Evolutionary conservation across 1,140 invertebrate species (phyloP), one percentile per base, ranked within the genome.

Genomic region (Coenobita brevimanus): DNA sequence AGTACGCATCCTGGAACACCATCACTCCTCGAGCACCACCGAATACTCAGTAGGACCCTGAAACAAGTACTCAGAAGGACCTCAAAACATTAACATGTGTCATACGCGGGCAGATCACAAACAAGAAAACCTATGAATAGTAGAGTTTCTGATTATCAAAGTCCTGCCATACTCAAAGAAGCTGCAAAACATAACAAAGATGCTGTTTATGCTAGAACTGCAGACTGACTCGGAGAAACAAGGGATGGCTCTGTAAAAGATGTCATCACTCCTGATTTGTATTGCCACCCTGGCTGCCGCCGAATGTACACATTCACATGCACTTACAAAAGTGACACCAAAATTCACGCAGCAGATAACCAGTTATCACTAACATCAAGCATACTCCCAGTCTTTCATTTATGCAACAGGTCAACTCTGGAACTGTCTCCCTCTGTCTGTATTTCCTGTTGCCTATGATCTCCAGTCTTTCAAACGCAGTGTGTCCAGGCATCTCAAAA

Each of bases 111-210:
- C n/a, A n/a, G n/a, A n/a, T n/a, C n/a, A n/a, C n/a, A n/a, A n/a
- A 69, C 13, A 17, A 69, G 64, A 69, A 69, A 69, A 17, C 8
- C 64, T 69, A 30, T 69, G 64, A 69, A 69, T 15, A 69, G 13
- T 69, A 15, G 64, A 30, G 27, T 30, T 30, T 69, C 8, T 69
- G 64, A 69, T 10, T 69, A 17, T 69, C 10, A 30, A 30, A 30
- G 64, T 69, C 13, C 64, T 17, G 54, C 10, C 13, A 69, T 10
- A 69, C 27, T 69, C 13, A 69, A 15, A 15, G 64, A 69, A 13
- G 64, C 64, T 69, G 64, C 64, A 69, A 69, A 17, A 17, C 64
- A 30, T 30, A 69, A 69, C 27, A 15, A 69, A 30, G 64, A 69
- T 6, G 41, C 41, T 78, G 75, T 46, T 46, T 78, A 17, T 69